These are phyloP conservation scores for Trissoscelio sp. DNA, from an alignment of 2,888 invertebrate genomes.

Conservation along the genomic window DNA sequence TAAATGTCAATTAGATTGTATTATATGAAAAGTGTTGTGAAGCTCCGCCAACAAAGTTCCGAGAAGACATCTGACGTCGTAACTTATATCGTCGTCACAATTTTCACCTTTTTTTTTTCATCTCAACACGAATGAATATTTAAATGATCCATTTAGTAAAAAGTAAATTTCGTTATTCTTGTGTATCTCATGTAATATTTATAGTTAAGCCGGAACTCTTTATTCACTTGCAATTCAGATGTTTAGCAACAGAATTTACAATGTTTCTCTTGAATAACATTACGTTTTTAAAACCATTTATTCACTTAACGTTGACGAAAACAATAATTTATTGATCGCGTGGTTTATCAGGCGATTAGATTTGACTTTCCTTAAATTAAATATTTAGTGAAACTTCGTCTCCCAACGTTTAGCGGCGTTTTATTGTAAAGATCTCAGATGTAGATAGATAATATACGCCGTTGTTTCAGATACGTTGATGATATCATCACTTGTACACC, in stretches of 20 bases:
- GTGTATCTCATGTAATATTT: neutral
- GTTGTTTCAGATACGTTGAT: slow-evolving; percentile 48
- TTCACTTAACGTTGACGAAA: neutral
- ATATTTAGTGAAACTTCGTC: slow-evolving; percentile 13
- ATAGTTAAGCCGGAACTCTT: neutral
- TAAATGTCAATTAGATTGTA: neutral
- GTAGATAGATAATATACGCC: slow-evolving; percentile 16
- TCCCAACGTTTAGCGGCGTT: slow-evolving; percentile 23
- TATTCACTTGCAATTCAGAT: neutral
- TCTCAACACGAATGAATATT: neutral
- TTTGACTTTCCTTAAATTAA: slow-evolving; percentile 1
- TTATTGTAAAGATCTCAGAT: slow-evolving; percentile 27
- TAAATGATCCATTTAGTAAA: neutral
- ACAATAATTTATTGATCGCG: neutral
- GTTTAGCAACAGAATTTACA: neutral
- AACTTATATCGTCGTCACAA: neutral
- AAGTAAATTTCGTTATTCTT: slow-evolving; percentile 1
- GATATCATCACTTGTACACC: slow-evolving; percentile 41
- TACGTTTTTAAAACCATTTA: neutral
- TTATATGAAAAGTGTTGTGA: no score
- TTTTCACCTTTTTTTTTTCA: neutral
- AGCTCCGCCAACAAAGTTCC: neutral
- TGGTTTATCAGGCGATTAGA: neutral
- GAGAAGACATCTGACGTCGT: no score
- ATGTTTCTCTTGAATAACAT: neutral